Conservation (phyloP, 2,888 invertebrate species). For the Frankliniella intonsa region DNA sequence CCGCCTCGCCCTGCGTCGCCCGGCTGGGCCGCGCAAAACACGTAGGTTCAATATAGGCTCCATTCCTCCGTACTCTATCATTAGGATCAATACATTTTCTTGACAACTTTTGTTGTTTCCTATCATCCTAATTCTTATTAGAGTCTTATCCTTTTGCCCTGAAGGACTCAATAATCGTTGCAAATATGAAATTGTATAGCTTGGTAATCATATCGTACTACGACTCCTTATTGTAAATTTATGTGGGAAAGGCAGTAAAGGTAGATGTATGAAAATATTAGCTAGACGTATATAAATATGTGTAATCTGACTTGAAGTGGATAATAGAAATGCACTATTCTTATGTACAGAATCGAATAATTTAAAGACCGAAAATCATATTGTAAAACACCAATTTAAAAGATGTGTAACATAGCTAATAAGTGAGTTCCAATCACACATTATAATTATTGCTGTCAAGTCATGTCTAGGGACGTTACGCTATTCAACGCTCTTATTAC, state of each 20-base stretch:
- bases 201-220: slow-evolving; percentile 22
- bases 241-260: not conserved
- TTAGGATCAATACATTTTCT: slow-evolving; percentile 3
- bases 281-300: slow-evolving; percentile 22
- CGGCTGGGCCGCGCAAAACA: not conserved
- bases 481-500: not conserved
- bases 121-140: not conserved
- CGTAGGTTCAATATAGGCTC: not conserved
- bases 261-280: slow-evolving; percentile 23
- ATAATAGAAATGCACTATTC: slow-evolving; percentile 6
- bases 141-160: not conserved
- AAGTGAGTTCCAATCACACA: not conserved
- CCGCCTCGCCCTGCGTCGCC: slow-evolving; percentile 9
- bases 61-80: not conserved
- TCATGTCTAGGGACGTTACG: not conserved
- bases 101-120: not conserved
- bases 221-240: slow-evolving; percentile 14
- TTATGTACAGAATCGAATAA: slow-evolving; percentile 4
- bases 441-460: not conserved
- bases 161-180: slow-evolving; percentile 17
- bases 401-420: not conserved
- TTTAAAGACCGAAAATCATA: not conserved
- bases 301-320: slow-evolving; percentile 17
- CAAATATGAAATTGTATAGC: slow-evolving; percentile 25
- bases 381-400: slow-evolving; percentile 9